Conservation (phyloP, 2,888 invertebrate species). For the Orthosia incerta region DNA sequence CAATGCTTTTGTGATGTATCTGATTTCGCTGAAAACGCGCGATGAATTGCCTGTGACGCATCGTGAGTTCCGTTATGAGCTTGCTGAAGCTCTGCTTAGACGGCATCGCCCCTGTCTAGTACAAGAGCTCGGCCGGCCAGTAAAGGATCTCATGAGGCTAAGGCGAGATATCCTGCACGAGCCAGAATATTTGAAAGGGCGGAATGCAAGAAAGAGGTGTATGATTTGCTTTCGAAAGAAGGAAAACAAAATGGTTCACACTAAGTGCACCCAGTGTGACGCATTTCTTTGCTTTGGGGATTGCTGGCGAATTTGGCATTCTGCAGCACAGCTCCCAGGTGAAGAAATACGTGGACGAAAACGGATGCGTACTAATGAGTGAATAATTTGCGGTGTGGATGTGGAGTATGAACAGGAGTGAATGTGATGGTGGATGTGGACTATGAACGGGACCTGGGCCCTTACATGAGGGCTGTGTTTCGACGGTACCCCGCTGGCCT, state of each 20-base stretch:
- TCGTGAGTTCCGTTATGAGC: slow-evolving; percentile 21
- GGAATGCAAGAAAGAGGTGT: background rate
- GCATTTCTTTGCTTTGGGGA: background rate
- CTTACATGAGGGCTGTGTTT: background rate
- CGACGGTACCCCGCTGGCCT: background rate
- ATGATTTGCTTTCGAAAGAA: background rate
- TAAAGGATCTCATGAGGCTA: slow-evolving; percentile 24
- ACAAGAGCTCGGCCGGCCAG: background rate
- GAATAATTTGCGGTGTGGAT: background rate
- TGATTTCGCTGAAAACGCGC: slow-evolving; percentile 22
- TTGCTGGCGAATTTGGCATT: slow-evolving; percentile 11
- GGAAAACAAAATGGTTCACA: background rate
- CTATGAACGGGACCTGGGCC: background rate
- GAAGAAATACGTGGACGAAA: background rate
- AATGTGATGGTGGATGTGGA: background rate
- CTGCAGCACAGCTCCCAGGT: background rate
- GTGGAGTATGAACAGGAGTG: background rate
- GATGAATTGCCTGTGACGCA: slow-evolving; percentile 13
- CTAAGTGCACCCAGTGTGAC: background rate
- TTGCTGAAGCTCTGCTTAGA: slow-evolving; percentile 30
- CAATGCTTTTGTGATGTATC: slow-evolving; percentile 48
- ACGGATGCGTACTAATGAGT: background rate
- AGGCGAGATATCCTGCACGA: slow-evolving; percentile 40
- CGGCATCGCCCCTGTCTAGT: slow-evolving; percentile 6
- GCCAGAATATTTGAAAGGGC: slow-evolving; percentile 15